Percentiles rank a stretch among this genome's conserved stretches.
Conservation (phyloP, 2,888 invertebrate species). For the Lithophane ornitopus region DNA sequence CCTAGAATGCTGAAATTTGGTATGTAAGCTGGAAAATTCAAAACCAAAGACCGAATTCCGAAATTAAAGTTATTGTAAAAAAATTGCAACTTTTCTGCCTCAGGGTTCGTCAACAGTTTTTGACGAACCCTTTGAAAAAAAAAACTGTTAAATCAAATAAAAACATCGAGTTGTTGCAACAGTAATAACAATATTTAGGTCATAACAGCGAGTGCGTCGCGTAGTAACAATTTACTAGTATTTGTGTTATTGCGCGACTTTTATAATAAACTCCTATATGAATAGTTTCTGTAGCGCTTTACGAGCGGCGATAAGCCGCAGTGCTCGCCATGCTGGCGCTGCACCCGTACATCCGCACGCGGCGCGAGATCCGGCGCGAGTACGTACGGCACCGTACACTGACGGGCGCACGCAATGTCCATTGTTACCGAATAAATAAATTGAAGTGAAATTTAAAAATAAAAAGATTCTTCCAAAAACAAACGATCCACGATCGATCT, state of each 20-base stretch:
- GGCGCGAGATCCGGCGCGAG: slow-evolving; percentile 76
- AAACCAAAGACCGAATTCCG: no score
- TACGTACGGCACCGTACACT: slow-evolving; percentile 7
- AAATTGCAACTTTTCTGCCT: background rate
- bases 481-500: background rate
- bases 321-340: slow-evolving; percentile 62
- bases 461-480: background rate
- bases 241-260: slow-evolving; percentile 22
- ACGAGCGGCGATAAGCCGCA: slow-evolving; percentile 38
- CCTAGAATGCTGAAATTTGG: no score
- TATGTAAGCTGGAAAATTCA: no score
- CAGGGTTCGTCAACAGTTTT: background rate
- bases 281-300: slow-evolving; percentile 18
- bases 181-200: slow-evolving; percentile 42
- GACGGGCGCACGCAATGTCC: background rate
- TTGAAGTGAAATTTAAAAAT: background rate
- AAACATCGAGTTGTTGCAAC: slow-evolving; percentile 11
- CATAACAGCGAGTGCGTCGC: slow-evolving; percentile 13
- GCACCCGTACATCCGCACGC: slow-evolving; percentile 84
- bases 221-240: background rate
- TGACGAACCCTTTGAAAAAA: background rate
- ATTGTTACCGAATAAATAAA: background rate
- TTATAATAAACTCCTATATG: slow-evolving; percentile 23
- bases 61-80: no score
- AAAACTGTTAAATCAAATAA: background rate